A percentile compares a stretch with the other conserved stretches of the same genome.
Conservation (phyloP, 2,113 vertebrate genomes). For the Petaurus breviceps region DNA sequence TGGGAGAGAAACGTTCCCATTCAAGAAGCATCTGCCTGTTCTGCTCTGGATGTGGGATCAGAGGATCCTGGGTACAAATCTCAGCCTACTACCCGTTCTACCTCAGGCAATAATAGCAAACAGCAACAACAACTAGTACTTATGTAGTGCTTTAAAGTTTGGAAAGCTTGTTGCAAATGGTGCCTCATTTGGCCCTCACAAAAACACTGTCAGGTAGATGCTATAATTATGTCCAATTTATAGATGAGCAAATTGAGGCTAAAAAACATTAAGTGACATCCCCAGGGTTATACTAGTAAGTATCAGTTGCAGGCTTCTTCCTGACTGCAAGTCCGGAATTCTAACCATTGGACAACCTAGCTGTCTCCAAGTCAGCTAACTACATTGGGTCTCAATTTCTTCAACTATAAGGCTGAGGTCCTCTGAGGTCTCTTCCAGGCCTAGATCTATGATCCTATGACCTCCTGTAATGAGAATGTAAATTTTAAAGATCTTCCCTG, state of each 20-base stretch:
- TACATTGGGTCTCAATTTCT: background rate
- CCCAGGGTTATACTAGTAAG: background rate
- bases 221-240: background rate
- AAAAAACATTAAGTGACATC: background rate
- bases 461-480: too few relatives aligned
- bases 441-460: background rate
- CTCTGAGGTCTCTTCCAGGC: background rate
- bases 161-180: background rate
- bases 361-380: background rate
- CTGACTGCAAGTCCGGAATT: background rate
- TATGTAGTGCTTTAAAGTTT: background rate
- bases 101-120: background rate
- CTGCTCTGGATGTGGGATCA: background rate
- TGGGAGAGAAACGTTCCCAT: too few relatives aligned
- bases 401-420: background rate
- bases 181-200: background rate
- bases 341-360: background rate
- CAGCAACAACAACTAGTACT: background rate
- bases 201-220: background rate
- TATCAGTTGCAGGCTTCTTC: background rate
- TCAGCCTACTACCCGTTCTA: background rate
- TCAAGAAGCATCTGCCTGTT: background rate
- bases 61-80: background rate
- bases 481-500: too few relatives aligned
- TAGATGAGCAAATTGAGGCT: background rate